phyloP scores from a whole-genome alignment of 2,888 invertebrate species.

The Platypus cylindrus region DNA sequence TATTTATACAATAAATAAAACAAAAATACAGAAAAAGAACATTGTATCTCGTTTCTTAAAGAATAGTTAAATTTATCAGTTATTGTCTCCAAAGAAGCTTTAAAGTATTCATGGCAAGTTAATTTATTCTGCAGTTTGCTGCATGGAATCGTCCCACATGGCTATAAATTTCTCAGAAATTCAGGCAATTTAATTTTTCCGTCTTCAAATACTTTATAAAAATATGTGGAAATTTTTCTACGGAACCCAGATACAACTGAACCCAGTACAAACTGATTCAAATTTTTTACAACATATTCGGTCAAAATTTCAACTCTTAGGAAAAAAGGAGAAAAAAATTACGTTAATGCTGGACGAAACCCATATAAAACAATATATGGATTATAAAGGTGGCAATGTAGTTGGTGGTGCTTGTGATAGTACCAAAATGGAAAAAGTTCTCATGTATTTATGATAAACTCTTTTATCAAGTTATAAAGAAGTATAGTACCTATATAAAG shows the following conservation, averaged over 20 bases:
- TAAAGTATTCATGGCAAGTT: background rate
- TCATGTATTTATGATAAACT: conserved; percentile 15
- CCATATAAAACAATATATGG: conserved; percentile 16
- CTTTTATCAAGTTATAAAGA: conserved; percentile 15
- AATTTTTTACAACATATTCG: conserved; percentile 2
- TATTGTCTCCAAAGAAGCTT: no score
- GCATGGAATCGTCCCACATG: conserved; percentile 12
- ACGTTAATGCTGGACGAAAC: conserved; percentile 16
- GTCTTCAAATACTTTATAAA: conserved; percentile 9
- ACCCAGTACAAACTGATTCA: background rate
- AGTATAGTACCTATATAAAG: no score
- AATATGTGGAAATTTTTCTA: no score
- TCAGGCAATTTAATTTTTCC: conserved; percentile 12
- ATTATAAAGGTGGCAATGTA: conserved; percentile 17
- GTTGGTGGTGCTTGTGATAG: conserved; percentile 13
- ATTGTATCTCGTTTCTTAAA: no score
- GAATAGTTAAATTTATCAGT: no score
- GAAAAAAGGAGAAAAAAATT: conserved; percentile 11
- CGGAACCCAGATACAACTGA: no score
- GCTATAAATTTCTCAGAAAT: conserved; percentile 14
- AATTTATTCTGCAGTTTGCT: conserved; percentile 4
- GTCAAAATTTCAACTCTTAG: conserved; percentile 4
- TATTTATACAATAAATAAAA: no score
- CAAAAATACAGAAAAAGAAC: no score
- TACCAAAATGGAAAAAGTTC: conserved; percentile 4